phyloP scores from a whole-genome alignment of 2,797 vertebrate species.

The Ctenopoma kingsleyae region DNA sequence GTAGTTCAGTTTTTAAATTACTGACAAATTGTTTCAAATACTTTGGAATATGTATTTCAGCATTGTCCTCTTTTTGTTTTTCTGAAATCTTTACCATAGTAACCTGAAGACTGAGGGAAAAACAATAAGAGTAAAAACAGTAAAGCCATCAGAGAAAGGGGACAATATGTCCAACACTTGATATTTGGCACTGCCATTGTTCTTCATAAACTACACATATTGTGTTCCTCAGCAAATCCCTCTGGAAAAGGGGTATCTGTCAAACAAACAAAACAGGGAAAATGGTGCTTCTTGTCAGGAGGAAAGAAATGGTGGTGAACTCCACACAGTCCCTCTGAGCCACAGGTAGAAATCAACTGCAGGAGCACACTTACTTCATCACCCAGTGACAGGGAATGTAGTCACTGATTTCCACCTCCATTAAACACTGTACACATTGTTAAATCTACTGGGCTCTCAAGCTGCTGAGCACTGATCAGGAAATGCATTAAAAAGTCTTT shows the following conservation, averaged over 20 bases:
- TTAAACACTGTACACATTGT: conserved; percentile 14
- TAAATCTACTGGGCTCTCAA: conserved; percentile 7
- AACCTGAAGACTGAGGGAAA: conserved; percentile 23
- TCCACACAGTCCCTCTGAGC: conserved; percentile 55
- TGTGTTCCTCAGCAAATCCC: conserved; percentile 51
- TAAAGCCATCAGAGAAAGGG: conserved; percentile 6
- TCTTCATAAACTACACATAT: conserved; percentile 64
- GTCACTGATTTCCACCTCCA: conserved; percentile 20
- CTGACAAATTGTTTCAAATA: not conserved
- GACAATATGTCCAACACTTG: conserved; percentile 28
- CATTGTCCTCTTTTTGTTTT: not conserved
- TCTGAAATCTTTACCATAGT: conserved; percentile 10
- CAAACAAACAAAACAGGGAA: conserved; percentile 61
- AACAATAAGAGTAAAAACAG: not conserved
- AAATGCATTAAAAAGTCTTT: conserved; percentile 4
- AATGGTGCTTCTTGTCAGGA: conserved; percentile 45
- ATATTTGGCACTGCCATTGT: conserved; percentile 50
- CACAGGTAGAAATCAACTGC: conserved; percentile 56
- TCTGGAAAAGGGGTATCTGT: conserved; percentile 45
- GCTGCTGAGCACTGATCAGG: conserved; percentile 5
- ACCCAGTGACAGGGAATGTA: conserved; percentile 38
- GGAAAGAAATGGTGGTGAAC: conserved; percentile 45
- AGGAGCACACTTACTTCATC: conserved; percentile 37
- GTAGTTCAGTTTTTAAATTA: not conserved
- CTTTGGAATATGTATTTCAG: not conserved